Evolutionary conservation across 2,113 vertebrate genomes (phyloP), one percentile per base, ranked within the genome.

Genomic region (Baryphthengus martii): DNA sequence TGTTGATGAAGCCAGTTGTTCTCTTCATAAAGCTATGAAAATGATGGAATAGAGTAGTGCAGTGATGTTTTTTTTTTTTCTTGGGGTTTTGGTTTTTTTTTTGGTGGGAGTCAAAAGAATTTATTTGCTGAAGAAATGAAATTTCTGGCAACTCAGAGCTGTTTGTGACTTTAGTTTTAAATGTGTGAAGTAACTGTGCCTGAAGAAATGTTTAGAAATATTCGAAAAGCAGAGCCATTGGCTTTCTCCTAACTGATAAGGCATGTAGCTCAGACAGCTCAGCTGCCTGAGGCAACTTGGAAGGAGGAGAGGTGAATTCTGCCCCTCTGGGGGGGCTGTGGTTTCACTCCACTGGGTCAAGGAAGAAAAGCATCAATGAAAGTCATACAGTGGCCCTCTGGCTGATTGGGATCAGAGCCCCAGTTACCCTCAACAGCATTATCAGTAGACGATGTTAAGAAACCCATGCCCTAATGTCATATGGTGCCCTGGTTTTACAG

Each of bases 201-300:
- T 92, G 78, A 93, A 95, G 78, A 95, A 90, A 90, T 62, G 40
- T 88, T 96, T 66, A 92, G 95, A 88, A 93, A 92, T 96, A 73
- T 79, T 92, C 50, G 1, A 76, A 88, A 91, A 91, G 52, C 1
- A 10, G n/a, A 88, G 58, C 49, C 44, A 88, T 52, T 96, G 85
- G 78, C 58, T 93, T 95, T 83, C 67, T 86, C 13, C 40, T 91
- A 62, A 68, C 62, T 65, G 78, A 88, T 88, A 92, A 92, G 59
- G 33, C 53, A 2, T 65, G 35, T 85, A 88, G n/a, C 74, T 89
- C 49, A 93, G 70, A 75, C 75, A 87, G 62, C 88, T 91, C 81
- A 85, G 58, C n/a, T 79, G 74, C 77, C 67, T 90, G 37, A 94
- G 88, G 82, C 28, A 1, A 85, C 45, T 85, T 92, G 56, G 55